phyloP scores from a whole-genome alignment of 2,888 invertebrate genomes.

The Pedicia rivosa region DNA sequence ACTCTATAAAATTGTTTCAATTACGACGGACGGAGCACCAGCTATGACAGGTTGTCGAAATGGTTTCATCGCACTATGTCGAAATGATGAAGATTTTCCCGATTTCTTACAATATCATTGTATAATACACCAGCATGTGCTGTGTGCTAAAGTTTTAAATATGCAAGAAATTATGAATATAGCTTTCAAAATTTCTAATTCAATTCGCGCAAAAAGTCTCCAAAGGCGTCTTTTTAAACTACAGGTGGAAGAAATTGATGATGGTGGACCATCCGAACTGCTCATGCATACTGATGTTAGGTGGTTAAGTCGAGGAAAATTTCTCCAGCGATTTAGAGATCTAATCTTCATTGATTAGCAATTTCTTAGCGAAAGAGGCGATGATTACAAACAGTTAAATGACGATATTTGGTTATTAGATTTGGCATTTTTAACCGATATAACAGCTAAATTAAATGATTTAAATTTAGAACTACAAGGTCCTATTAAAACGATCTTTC shows the following conservation, averaged over 20 bases:
- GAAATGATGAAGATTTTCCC: constrained; percentile 3
- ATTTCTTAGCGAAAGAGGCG: neutral
- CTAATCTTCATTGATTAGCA: neutral
- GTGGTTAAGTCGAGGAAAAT: neutral
- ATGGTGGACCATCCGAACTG: neutral
- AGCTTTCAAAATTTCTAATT: neutral
- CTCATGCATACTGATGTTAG: neutral
- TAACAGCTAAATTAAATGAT: constrained; percentile 2
- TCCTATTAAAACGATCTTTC: neutral
- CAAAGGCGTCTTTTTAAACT: neutral
- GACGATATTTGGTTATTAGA: neutral
- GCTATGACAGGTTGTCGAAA: neutral
- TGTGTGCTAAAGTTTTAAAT: constrained; percentile 3
- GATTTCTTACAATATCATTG: constrained; percentile 2
- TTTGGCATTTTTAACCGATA: constrained; percentile 3
- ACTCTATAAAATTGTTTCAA: constrained; percentile 1
- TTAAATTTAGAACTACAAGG: constrained; percentile 6
- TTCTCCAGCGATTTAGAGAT: too few relatives aligned
- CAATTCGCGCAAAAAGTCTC: neutral
- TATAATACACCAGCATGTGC: constrained; percentile 4
- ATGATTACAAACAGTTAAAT: neutral
- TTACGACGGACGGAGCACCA: constrained; percentile 4
- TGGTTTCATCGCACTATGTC: constrained; percentile 3
- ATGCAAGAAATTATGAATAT: neutral
- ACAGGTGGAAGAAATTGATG: neutral